Conservation (phyloP, 2,888 invertebrate genomes). For the Eulithis testata region DNA sequence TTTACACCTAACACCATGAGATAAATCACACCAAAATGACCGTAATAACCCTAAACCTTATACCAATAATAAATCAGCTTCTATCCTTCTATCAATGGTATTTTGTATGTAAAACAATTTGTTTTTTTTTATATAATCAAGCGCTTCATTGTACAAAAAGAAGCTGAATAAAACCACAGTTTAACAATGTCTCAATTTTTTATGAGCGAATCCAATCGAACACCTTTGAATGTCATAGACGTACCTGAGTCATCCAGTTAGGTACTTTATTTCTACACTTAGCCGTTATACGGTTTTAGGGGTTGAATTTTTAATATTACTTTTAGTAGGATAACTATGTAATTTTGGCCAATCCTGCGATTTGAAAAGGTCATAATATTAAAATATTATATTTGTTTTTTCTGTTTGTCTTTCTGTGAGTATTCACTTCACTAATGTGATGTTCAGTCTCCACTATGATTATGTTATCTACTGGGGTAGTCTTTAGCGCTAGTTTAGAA, state of each 20-base stretch:
- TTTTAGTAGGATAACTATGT: too few species aligned
- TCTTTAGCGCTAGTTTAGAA: too few species aligned
- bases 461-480: too few species aligned
- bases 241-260: neutral
- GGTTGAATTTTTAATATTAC: neutral
- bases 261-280: too few species aligned
- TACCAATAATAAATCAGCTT: too few species aligned
- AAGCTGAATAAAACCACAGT: slow-evolving; percentile 6
- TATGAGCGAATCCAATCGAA: slow-evolving; percentile 2
- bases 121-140: neutral
- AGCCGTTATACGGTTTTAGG: neutral
- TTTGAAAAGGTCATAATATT: too few species aligned
- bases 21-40: too few species aligned
- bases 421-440: neutral
- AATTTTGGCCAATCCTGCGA: too few species aligned
- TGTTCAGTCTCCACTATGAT: neutral
- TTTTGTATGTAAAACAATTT: neutral
- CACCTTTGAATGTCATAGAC: neutral
- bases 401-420: neutral
- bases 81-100: too few species aligned
- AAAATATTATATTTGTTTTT: too few species aligned
- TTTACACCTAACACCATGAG: too few species aligned
- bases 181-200: slow-evolving; percentile 7
- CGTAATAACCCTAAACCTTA: too few species aligned
- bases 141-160: neutral